Evolutionary conservation across 2,888 invertebrate genomes (phyloP).

Genomic region (Xestia xanthographa): DNA sequence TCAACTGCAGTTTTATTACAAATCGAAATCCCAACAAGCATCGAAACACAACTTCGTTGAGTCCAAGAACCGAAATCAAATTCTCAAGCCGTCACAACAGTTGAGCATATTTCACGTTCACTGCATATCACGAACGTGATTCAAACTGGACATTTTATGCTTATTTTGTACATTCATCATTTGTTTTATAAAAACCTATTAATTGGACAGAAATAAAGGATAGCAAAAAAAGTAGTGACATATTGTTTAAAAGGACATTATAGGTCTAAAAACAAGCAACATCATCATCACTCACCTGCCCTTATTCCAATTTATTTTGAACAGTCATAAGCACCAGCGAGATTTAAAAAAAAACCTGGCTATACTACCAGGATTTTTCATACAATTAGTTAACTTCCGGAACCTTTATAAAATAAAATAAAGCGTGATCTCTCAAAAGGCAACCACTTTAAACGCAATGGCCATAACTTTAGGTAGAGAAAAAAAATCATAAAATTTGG

Average conservation of each 20-base stretch:
- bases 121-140: slow-evolving; percentile 25
- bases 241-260: no score
- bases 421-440: background rate
- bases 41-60: background rate
- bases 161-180: slow-evolving; percentile 1
- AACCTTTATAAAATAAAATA: background rate
- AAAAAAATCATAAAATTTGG: slow-evolving; percentile 36
- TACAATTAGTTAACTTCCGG: background rate
- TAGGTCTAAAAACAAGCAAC: no score
- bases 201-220: slow-evolving; percentile 3
- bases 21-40: no score
- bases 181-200: background rate
- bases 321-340: background rate
- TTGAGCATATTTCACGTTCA: slow-evolving; percentile 29
- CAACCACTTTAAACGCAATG: background rate
- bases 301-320: no score
- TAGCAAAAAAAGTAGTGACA: background rate
- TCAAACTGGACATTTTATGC: slow-evolving; percentile 8
- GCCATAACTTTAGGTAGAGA: slow-evolving; percentile 7
- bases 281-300: no score
- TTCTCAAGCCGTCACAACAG: slow-evolving; percentile 29
- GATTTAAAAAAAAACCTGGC: background rate
- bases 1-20: no score
- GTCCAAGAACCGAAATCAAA: slow-evolving; percentile 1
- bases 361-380: background rate